A percentile compares a stretch with the other conserved stretches of the same genome.
Conservation (phyloP, 2,888 invertebrate species). For the Hermaeophaga mercurialis region DNA sequence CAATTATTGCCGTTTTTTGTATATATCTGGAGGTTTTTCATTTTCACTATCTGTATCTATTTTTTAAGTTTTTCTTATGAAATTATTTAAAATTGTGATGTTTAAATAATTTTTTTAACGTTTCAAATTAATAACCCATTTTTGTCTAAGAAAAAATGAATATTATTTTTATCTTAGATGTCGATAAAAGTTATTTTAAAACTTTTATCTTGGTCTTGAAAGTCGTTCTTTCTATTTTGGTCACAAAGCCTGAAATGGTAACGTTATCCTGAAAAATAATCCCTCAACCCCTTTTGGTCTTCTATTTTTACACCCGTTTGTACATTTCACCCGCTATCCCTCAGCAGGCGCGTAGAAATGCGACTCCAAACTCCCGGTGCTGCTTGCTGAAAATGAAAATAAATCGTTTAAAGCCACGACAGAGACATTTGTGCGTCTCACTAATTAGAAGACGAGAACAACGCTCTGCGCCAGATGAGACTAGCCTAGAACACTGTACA, state of each 20-base stretch:
- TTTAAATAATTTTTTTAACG: no score
- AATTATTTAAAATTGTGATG: no score
- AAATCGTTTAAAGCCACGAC: slow-evolving; percentile 25
- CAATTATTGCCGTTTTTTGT: no score
- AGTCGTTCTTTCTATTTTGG: background rate
- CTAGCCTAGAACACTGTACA: slow-evolving; percentile 4
- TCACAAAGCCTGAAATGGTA: background rate
- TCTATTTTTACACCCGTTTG: slow-evolving; percentile 2
- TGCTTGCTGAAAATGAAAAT: slow-evolving; percentile 24
- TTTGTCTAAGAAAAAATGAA: no score
- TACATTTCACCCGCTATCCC: no score
- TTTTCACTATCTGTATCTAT: no score
- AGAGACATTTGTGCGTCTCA: slow-evolving; percentile 26
- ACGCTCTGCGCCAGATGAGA: slow-evolving; percentile 23
- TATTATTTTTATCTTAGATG: no score
- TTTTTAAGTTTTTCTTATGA: no score
- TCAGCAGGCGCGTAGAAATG: slow-evolving; percentile 7
- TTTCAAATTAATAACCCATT: no score
- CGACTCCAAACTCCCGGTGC: slow-evolving; percentile 11
- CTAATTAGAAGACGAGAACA: slow-evolving; percentile 25
- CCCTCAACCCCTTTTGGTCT: background rate
- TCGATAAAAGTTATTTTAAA: no score
- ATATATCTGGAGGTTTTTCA: no score
- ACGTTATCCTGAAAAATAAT: background rate
- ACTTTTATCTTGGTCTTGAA: no score